These are phyloP conservation scores for Delia radicum DNA, from an alignment of 1,140 invertebrate species.

Conservation along the genomic window DNA sequence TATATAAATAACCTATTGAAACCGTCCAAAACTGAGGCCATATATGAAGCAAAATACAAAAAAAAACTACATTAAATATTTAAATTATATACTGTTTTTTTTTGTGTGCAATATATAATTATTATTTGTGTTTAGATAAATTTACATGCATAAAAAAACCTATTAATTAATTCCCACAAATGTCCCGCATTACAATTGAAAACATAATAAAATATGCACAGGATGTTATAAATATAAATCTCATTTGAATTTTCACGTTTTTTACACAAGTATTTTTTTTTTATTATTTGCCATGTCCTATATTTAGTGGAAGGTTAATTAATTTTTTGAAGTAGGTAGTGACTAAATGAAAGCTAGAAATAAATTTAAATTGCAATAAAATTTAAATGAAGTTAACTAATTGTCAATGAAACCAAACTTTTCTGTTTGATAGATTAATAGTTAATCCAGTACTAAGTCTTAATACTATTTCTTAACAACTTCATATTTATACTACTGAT, in stretches of 20 bases:
- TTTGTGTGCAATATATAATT: not conserved
- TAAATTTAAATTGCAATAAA: too few species aligned
- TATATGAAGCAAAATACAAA: constrained; percentile 35
- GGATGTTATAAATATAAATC: not conserved
- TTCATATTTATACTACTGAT: too few species aligned
- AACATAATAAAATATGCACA: not conserved
- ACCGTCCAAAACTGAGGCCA: constrained; percentile 56
- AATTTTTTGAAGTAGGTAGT: too few species aligned
- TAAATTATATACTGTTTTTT: not conserved
- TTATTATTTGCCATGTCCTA: not conserved
- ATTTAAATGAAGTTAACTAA: too few species aligned
- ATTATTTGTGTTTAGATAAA: constrained; percentile 9
- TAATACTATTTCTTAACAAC: too few species aligned
- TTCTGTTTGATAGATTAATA: too few species aligned
- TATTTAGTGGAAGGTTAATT: too few species aligned
- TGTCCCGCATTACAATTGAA: not conserved
- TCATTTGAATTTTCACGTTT: not conserved
- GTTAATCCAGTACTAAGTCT: too few species aligned
- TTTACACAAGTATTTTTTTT: not conserved
- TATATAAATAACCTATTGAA: constrained; percentile 47
- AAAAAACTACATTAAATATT: not conserved
- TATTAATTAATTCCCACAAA: constrained; percentile 18
- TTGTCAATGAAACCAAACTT: too few species aligned
- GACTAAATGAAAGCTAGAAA: too few species aligned
- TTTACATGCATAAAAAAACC: not conserved